Percentiles rank a stretch among this genome's conserved stretches.
These are phyloP conservation scores for Lates japonicus DNA, from an alignment of 2,797 vertebrate species.

Conservation along the genomic window DNA sequence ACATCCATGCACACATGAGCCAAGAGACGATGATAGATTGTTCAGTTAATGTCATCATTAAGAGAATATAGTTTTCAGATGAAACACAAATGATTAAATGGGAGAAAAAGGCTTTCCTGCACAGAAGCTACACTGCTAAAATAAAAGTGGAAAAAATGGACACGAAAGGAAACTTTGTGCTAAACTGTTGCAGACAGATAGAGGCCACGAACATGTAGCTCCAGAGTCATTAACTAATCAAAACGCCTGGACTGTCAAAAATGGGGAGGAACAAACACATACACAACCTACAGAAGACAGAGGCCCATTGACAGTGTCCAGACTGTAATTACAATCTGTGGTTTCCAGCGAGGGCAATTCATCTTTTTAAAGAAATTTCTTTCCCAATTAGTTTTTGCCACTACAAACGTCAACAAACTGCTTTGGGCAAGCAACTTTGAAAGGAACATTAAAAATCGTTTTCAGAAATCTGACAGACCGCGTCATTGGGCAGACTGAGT, in stretches of 20 bases:
- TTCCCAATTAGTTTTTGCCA: slow-evolving; percentile 43
- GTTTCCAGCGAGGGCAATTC: slow-evolving; percentile 37
- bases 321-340: slow-evolving; percentile 53
- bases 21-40: slow-evolving; percentile 14
- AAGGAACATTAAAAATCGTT: slow-evolving; percentile 14
- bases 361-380: slow-evolving; percentile 21
- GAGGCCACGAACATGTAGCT: slow-evolving; percentile 29
- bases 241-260: slow-evolving; percentile 56
- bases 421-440: slow-evolving; percentile 12
- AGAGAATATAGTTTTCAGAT: background rate
- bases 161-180: slow-evolving; percentile 34
- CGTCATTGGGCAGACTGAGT: slow-evolving; percentile 55
- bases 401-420: slow-evolving; percentile 50
- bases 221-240: slow-evolving; percentile 46
- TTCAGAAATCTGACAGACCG: background rate
- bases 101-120: slow-evolving; percentile 2
- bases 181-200: background rate
- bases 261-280: slow-evolving; percentile 51
- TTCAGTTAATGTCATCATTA: slow-evolving; percentile 13
- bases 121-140: background rate
- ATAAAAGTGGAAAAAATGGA: slow-evolving; percentile 18
- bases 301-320: slow-evolving; percentile 64
- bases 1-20: slow-evolving; percentile 21
- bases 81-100: background rate
- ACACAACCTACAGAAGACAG: slow-evolving; percentile 44